These are phyloP conservation scores for Macrosteles quadrilineatus DNA, from an alignment of 1,140 invertebrate species.

Conservation along the genomic window DNA sequence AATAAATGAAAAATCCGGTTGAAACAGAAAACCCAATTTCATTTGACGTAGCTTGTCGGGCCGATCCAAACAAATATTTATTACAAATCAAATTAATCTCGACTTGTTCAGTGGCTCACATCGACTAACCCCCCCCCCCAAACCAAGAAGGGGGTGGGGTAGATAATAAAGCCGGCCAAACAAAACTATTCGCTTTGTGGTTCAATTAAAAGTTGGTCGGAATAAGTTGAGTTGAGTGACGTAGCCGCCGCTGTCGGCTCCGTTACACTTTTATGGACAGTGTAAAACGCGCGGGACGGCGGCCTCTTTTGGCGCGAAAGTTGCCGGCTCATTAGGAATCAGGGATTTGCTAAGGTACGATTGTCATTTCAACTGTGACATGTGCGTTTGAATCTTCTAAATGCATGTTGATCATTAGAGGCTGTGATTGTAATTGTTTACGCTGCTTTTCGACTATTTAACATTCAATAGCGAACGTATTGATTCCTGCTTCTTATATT, in stretches of 20 bases:
- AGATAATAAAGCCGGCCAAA: constrained; percentile 7
- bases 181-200: constrained; percentile 26
- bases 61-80: constrained; percentile 24
- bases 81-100: constrained; percentile 25
- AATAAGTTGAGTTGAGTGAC: constrained; percentile 21
- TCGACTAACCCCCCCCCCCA: not conserved
- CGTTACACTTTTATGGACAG: constrained; percentile 24
- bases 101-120: constrained; percentile 22
- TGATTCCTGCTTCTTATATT: too few relatives aligned
- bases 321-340: too few relatives aligned
- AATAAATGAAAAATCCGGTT: constrained; percentile 22
- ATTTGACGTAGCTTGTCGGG: constrained; percentile 23
- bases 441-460: too few relatives aligned
- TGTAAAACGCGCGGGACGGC: too few relatives aligned
- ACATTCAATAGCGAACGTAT: too few relatives aligned
- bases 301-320: too few relatives aligned
- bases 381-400: too few relatives aligned
- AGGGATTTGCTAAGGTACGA: too few relatives aligned
- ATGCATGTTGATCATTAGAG: too few relatives aligned
- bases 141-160: not conserved
- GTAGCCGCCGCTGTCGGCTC: not conserved
- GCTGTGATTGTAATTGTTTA: too few relatives aligned
- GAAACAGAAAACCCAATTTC: constrained; percentile 26
- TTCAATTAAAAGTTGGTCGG: constrained; percentile 21
- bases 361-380: too few relatives aligned